These are phyloP conservation scores for Phrynocephalus vlangalii DNA, from an alignment of 2,797 vertebrate genomes.

Conservation along the genomic window DNA sequence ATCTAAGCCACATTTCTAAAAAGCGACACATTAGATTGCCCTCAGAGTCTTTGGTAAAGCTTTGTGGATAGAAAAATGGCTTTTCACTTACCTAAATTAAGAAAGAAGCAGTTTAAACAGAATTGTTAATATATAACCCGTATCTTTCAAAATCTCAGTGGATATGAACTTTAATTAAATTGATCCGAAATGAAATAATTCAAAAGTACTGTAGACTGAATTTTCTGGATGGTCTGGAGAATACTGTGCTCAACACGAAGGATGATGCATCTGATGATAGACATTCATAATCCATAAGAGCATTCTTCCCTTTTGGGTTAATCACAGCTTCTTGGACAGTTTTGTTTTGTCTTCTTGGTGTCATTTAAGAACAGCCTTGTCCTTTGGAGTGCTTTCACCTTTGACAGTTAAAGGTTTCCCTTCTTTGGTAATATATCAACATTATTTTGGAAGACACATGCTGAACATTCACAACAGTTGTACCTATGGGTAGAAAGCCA, in stretches of 20 bases:
- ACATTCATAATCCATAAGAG: slow-evolving; percentile 22
- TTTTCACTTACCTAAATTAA: slow-evolving; percentile 22
- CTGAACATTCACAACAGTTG: slow-evolving; percentile 1
- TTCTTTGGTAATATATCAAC: neutral
- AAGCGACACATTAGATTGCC: neutral
- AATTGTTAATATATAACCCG: slow-evolving; percentile 19
- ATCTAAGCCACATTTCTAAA: neutral
- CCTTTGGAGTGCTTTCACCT: slow-evolving; percentile 10
- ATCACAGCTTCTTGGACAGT: slow-evolving; percentile 27
- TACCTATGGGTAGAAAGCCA: slow-evolving; percentile 5
- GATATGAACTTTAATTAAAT: slow-evolving; percentile 9
- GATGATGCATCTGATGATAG: slow-evolving; percentile 19
- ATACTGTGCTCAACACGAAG: slow-evolving; percentile 14
- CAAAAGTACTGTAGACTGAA: slow-evolving; percentile 22
- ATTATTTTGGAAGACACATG: neutral
- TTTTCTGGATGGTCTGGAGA: slow-evolving; percentile 23
- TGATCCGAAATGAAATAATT: slow-evolving; percentile 16
- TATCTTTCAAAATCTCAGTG: slow-evolving; percentile 16
- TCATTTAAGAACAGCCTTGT: slow-evolving; percentile 13
- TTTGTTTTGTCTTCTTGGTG: slow-evolving; percentile 28
- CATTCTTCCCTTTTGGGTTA: slow-evolving; percentile 25
- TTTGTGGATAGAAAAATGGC: slow-evolving; percentile 20
- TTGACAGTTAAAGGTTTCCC: slow-evolving; percentile 8
- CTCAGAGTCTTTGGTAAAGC: slow-evolving; percentile 26
- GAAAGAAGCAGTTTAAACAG: slow-evolving; percentile 11